phyloP scores from a whole-genome alignment of 2,797 vertebrate species.

The Ctenosaura bakeri region DNA sequence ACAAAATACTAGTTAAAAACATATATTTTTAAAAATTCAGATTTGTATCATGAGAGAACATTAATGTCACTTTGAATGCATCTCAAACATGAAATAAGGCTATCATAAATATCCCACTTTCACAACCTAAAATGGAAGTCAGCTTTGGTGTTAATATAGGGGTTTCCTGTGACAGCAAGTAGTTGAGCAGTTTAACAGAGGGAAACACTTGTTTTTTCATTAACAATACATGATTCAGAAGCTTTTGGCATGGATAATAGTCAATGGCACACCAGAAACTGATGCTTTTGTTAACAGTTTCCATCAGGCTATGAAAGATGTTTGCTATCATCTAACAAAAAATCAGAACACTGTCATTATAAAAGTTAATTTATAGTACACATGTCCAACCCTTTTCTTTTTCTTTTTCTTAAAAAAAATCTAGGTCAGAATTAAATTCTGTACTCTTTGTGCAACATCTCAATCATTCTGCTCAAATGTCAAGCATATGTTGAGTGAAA shows the following conservation, averaged over 20 bases:
- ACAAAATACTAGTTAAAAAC: not conserved
- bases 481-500: constrained; percentile 36
- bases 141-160: not conserved
- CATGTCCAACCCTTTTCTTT: not conserved
- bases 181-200: not conserved
- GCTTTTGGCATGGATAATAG: not conserved
- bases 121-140: not conserved
- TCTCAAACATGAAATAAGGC: not conserved
- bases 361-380: not conserved
- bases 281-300: not conserved
- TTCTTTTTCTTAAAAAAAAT: not conserved
- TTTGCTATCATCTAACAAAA: not conserved
- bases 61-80: not conserved
- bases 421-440: not conserved
- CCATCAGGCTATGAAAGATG: not conserved
- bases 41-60: not conserved
- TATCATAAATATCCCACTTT: not conserved
- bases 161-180: not conserved
- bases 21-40: not conserved
- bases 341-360: constrained; percentile 13
- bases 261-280: not conserved
- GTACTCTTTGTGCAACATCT: not conserved
- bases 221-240: not conserved
- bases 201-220: not conserved
- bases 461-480: constrained; percentile 49